Base-by-base conservation (phyloP, 2,888 invertebrate species). In the Dynastes grantii region DNA sequence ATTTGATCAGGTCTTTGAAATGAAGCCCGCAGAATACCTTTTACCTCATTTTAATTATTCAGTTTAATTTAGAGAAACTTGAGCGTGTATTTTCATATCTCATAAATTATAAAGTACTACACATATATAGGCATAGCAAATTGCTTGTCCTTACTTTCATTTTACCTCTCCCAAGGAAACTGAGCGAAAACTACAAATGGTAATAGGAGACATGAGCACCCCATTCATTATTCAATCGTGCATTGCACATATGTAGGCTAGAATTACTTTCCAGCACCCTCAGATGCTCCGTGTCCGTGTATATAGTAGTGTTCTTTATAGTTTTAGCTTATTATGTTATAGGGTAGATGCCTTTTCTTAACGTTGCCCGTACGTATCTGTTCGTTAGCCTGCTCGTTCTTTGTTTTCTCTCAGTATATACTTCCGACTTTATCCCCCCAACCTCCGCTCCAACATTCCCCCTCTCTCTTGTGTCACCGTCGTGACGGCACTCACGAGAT, bases 141-240 rank as follows among this genome's bases (percentile, higher is more conserved):
- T 45, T 9, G 11, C 45, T 45, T 11, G 45, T 45, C 45, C 45
- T 11, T 11, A 45, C 45, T 45, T 8, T 45, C 45, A 45, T 45
- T 9, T 45, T 11, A 45, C 45, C 45, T 45, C 45, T 45, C 45
- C 45, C 45, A 45, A 45, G 45, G 45, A 45, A 45, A 45, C 45
- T 11, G 9, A 45, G 45, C 8, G 45, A 45, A 11, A 45, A 9
- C 45, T 11, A 8, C 45, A 11, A 9, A 45, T 55, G 22, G 22
- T 22, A 55, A 55, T 55, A 55, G 22, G 22, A 16, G 22, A 22
- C 22, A 16, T 16, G 55, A 55, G 55, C 22, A 8, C 64, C 79
- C 80, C 80, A 83, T 82, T 78, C 81, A 83, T 83, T 83, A 83
- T 83, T 82, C 82, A 82, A 83, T 83, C 81, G 80, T 78, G 79